These are phyloP conservation scores for Oxygymnocypris stewartii DNA, from an alignment of 2,113 vertebrate species.

Conservation along the genomic window DNA sequence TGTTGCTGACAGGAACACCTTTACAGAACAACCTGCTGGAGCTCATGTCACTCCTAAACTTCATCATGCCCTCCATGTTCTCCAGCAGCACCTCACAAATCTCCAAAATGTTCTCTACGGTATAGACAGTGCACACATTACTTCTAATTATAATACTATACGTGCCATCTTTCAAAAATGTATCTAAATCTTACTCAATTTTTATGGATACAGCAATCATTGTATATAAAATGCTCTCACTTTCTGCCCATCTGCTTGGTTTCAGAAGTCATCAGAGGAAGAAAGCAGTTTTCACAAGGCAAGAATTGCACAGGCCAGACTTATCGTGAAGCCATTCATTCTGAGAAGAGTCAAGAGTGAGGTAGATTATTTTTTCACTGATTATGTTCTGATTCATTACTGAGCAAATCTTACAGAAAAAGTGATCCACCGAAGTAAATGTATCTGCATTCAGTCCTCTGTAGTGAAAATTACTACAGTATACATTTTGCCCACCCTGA, in stretches of 20 bases:
- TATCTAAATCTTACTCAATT: neutral
- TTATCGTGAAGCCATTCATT: constrained; percentile 98
- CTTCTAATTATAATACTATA: neutral
- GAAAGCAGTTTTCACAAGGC: constrained; percentile 91
- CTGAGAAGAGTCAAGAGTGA: constrained; percentile 92
- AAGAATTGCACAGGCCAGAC: constrained; percentile 92
- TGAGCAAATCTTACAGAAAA: neutral
- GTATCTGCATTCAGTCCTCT: neutral
- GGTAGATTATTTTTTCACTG: constrained; percentile 68
- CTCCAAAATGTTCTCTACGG: constrained; percentile 92
- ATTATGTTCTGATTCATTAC: neutral
- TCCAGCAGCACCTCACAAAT: constrained; percentile 91
- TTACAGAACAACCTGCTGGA: constrained; percentile 96
- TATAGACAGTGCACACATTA: constrained; percentile 56
- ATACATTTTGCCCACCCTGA: neutral
- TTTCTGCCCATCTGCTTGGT: constrained; percentile 24
- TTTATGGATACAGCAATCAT: neutral
- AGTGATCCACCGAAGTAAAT: neutral
- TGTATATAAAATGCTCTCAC: neutral
- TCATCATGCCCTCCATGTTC: constrained; percentile 99
- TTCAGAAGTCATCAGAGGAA: constrained; percentile 88
- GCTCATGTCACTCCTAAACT: constrained; percentile 95
- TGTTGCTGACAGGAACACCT: constrained; percentile 93
- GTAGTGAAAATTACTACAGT: neutral
- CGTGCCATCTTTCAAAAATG: neutral